These are phyloP conservation scores for Crypturellus undulatus DNA, from an alignment of 2,113 vertebrate species.

Conservation along the genomic window DNA sequence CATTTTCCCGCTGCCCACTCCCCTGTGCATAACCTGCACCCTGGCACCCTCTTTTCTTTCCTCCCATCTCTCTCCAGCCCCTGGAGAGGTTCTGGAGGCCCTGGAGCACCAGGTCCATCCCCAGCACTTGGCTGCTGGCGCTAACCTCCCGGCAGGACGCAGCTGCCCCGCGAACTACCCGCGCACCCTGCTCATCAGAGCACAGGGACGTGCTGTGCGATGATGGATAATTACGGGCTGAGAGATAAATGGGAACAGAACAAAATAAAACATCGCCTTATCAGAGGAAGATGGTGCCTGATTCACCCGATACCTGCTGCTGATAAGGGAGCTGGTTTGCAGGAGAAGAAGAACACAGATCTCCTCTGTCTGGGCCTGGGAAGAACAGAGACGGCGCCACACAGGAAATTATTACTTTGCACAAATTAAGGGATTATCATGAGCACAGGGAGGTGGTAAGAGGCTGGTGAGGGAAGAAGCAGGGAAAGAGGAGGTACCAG, in stretches of 20 bases:
- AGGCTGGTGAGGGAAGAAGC: slow-evolving; percentile 29
- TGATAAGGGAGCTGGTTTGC: slow-evolving; percentile 22
- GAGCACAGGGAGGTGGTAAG: slow-evolving; percentile 12
- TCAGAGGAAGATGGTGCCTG: slow-evolving; percentile 44
- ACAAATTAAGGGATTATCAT: slow-evolving; percentile 71
- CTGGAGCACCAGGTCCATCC: background rate
- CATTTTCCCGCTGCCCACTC: background rate
- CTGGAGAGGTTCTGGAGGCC: too few species aligned
- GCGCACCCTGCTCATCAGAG: rapidly evolving
- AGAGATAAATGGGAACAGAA: slow-evolving; percentile 51
- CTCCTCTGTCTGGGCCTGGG: background rate
- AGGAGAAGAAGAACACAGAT: slow-evolving; percentile 22
- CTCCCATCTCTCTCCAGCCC: background rate
- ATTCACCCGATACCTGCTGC: slow-evolving; percentile 52
- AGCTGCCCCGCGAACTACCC: background rate
- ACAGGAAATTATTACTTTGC: slow-evolving; percentile 54
- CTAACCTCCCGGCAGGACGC: background rate
- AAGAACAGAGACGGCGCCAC: background rate
- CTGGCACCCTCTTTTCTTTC: background rate
- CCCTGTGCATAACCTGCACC: background rate
- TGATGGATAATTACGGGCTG: slow-evolving; percentile 12
- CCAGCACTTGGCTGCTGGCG: background rate
- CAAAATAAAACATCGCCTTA: slow-evolving; percentile 54
- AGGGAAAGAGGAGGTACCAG: background rate
- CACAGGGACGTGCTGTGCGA: rapidly evolving